phyloP scores from a whole-genome alignment of 2,797 vertebrate genomes.

The Myotis planiceps region DNA sequence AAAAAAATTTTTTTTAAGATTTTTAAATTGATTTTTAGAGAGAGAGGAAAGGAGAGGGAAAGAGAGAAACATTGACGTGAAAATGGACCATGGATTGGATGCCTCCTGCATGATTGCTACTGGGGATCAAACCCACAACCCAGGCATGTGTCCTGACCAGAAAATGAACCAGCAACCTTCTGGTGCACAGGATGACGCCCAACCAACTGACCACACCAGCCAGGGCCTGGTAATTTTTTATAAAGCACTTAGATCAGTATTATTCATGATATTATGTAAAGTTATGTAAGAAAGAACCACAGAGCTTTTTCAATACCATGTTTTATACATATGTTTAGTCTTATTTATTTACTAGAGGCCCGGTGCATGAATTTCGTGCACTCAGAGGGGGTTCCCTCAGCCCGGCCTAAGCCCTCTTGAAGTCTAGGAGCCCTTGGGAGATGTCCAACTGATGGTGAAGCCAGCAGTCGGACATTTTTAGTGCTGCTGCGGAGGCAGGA shows the following conservation, averaged over 20 bases:
- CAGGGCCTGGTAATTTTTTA: background rate
- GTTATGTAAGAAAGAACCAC: background rate
- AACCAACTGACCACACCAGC: no score
- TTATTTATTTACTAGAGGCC: background rate
- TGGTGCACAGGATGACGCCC: no score
- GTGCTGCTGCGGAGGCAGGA: no score
- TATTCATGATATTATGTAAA: background rate
- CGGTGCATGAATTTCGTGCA: no score
- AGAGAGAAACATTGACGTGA: background rate
- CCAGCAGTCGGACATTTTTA: no score
- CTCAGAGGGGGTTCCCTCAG: no score
- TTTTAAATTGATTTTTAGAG: no score
- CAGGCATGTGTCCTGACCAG: background rate
- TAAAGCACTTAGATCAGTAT: background rate
- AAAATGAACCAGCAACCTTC: background rate
- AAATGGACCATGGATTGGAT: no score
- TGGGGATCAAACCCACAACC: background rate
- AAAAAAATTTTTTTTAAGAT: background rate
- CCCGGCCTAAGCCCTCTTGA: no score
- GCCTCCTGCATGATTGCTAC: background rate
- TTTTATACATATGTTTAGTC: background rate
- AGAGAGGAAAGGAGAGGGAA: no score
- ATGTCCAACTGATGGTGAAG: no score
- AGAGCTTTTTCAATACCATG: background rate
- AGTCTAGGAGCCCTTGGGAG: no score